Percentiles rank a stretch among this genome's conserved stretches.
Evolutionary conservation across 2,113 vertebrate species (phyloP).

Genomic region (Cavia aperea): DNA sequence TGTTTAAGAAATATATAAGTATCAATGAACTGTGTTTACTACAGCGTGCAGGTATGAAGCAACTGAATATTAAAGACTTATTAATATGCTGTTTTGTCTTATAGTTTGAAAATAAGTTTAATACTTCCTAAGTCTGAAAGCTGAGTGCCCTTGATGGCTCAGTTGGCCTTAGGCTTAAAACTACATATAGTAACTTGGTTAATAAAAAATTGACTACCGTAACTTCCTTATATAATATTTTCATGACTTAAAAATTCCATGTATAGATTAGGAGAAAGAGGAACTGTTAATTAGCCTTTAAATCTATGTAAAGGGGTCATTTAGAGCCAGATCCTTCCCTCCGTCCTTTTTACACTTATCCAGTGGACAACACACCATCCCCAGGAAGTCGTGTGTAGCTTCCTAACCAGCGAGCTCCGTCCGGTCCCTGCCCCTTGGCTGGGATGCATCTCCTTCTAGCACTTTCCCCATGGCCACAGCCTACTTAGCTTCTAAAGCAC

Average conservation of each 20-base stretch:
- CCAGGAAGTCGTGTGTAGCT: not conserved
- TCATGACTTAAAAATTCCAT: slow-evolving; percentile 29
- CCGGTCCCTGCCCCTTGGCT: not conserved
- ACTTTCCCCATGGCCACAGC: not conserved
- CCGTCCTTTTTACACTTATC: not conserved
- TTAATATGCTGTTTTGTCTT: not conserved
- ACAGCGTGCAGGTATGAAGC: slow-evolving; percentile 84
- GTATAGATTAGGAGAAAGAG: not conserved
- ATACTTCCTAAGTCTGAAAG: slow-evolving; percentile 21
- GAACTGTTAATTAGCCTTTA: not conserved
- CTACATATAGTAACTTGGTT: slow-evolving; percentile 4
- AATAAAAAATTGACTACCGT: not conserved
- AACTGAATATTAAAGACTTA: not conserved
- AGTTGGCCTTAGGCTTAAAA: slow-evolving; percentile 2
- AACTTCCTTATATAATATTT: not conserved
- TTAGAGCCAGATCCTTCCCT: not conserved
- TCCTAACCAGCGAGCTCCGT: not conserved
- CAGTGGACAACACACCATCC: not conserved
- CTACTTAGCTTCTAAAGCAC: not conserved
- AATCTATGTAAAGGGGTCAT: not conserved
- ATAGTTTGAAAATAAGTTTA: slow-evolving; percentile 41
- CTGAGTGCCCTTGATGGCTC: not conserved
- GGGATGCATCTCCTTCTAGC: not conserved
- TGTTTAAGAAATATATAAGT: slow-evolving; percentile 79
- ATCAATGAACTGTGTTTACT: slow-evolving; percentile 77